A percentile compares a stretch with the other conserved stretches of the same genome.
Conservation (phyloP, 2,113 vertebrate genomes). For the Nanorana parkeri region DNA sequence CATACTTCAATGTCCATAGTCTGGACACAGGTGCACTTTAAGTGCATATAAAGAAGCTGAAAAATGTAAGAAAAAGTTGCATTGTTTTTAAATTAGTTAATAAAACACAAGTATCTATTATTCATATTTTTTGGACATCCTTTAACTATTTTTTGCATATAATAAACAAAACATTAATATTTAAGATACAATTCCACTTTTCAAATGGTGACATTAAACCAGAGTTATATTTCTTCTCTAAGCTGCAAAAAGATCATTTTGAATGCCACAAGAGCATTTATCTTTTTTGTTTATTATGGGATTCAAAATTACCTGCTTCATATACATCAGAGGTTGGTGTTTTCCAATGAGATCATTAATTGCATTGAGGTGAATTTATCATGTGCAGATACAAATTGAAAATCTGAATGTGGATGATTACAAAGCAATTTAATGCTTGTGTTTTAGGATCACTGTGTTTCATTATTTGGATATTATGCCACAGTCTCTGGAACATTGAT, state of each 20-base stretch:
- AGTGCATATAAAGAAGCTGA: too few species aligned
- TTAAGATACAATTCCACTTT: too few species aligned
- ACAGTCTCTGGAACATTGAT: conserved; percentile 40
- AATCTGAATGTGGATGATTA: conserved; percentile 47
- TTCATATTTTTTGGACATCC: too few species aligned
- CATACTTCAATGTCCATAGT: too few species aligned
- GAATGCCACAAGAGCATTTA: conserved; percentile 27
- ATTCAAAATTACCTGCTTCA: not conserved
- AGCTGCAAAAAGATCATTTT: conserved; percentile 1
- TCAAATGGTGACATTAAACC: not conserved
- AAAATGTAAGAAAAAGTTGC: too few species aligned
- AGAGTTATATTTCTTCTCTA: not conserved
- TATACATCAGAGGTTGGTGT: conserved; percentile 1
- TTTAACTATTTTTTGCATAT: too few species aligned
- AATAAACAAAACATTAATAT: too few species aligned
- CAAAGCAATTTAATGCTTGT: conserved; percentile 52
- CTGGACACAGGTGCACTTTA: too few species aligned
- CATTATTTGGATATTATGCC: conserved; percentile 51
- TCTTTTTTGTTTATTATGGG: not conserved
- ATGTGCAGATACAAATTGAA: conserved; percentile 33
- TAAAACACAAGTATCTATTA: too few species aligned
- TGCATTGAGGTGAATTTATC: conserved; percentile 27
- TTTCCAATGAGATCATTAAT: conserved; percentile 39
- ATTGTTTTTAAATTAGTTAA: too few species aligned
- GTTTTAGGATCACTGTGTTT: conserved; percentile 44